Percentiles rank a stretch among this genome's conserved stretches.
These are phyloP conservation scores for Busseola fusca DNA, from an alignment of 2,888 invertebrate genomes.

Conservation along the genomic window DNA sequence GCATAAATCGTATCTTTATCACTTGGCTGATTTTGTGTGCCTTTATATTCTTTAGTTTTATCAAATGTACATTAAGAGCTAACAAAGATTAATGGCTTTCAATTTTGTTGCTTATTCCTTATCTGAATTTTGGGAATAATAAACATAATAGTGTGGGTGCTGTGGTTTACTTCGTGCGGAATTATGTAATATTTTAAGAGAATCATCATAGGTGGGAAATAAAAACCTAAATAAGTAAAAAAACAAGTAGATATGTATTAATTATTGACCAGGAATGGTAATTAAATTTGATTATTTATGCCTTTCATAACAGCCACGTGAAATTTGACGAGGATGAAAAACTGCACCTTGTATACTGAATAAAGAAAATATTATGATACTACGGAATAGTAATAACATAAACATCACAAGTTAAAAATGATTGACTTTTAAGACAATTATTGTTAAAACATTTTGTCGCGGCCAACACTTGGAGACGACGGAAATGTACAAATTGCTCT, in stretches of 20 bases:
- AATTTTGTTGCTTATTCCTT: conserved; percentile 42
- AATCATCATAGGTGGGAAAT: no score
- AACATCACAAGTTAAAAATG: background rate
- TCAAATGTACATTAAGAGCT: conserved; percentile 62
- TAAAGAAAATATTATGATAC: background rate
- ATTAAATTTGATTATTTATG: no score
- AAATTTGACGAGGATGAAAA: no score
- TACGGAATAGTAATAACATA: conserved; percentile 14
- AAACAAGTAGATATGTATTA: no score
- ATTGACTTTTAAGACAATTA: conserved; percentile 10
- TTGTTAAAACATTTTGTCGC: conserved; percentile 27
- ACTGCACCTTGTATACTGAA: no score
- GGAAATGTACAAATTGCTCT: conserved; percentile 50
- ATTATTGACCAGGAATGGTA: no score
- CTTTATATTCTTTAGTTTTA: conserved; percentile 64
- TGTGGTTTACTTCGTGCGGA: background rate
- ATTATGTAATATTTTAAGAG: background rate
- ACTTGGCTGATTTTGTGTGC: conserved; percentile 64
- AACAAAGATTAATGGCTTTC: conserved; percentile 57
- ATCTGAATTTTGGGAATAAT: background rate
- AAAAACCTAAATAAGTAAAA: no score
- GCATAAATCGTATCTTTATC: conserved; percentile 74
- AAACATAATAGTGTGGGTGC: background rate
- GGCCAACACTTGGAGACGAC: conserved; percentile 31
- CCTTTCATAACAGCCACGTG: no score